A percentile compares a stretch with the other conserved stretches of the same genome.
Evolutionary conservation across 1,140 invertebrate species (phyloP).

Genomic region (Rhagoletis pomonella): DNA sequence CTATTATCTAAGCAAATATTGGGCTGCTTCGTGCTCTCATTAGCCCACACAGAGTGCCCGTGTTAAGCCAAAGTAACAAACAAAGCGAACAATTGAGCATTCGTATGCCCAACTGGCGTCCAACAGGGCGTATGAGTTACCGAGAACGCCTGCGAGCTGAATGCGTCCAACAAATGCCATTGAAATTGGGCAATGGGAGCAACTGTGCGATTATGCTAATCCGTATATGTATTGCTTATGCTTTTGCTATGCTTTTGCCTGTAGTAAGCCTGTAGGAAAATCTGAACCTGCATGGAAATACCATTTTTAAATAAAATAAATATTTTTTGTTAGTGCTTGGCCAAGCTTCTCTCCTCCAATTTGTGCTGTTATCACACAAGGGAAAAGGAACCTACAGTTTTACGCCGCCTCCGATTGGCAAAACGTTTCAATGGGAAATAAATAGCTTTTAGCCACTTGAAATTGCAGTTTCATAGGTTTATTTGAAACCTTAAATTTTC

Average conservation of each 20-base stretch:
- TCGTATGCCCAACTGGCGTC: not conserved
- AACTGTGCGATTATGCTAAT: not conserved
- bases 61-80: not conserved
- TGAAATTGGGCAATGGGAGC: conserved; percentile 36
- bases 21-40: conserved; percentile 14
- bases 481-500: too few relatives aligned
- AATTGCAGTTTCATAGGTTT: too few relatives aligned
- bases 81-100: not conserved
- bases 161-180: conserved; percentile 37
- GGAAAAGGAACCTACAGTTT: too few relatives aligned
- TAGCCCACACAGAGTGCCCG: not conserved
- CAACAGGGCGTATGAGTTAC: conserved; percentile 33
- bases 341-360: too few relatives aligned
- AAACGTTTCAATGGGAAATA: too few relatives aligned
- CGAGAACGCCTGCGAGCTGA: conserved; percentile 30
- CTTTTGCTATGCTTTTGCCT: not conserved
- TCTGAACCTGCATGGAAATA: not conserved
- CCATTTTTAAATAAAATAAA: too few relatives aligned
- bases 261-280: not conserved
- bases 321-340: too few relatives aligned
- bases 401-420: too few relatives aligned
- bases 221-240: not conserved
- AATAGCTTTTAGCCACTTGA: too few relatives aligned
- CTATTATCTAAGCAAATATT: conserved; percentile 1
- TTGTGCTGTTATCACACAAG: too few relatives aligned